These are phyloP conservation scores for Craterocephalus amniculus DNA, from an alignment of 2,797 vertebrate genomes.

Conservation along the genomic window DNA sequence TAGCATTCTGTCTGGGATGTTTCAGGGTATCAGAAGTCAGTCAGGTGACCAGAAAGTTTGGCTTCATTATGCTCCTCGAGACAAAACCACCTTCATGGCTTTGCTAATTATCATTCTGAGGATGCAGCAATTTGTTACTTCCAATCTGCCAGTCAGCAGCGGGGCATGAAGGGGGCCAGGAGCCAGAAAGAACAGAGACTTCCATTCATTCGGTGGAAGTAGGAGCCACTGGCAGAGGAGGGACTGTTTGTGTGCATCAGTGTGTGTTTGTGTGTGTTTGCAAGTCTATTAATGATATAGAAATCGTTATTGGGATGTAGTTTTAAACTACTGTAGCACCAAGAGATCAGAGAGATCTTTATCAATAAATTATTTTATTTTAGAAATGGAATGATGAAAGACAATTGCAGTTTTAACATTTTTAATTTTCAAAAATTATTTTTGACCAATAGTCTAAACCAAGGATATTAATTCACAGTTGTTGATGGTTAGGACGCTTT, in stretches of 20 bases:
- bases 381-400: neutral
- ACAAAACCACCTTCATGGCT: constrained; percentile 97
- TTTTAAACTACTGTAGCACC: constrained; percentile 9
- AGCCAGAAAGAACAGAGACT: constrained; percentile 86
- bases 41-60: constrained; percentile 88
- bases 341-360: constrained; percentile 8
- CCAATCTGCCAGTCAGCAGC: constrained; percentile 94
- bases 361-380: neutral
- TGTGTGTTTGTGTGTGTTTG: constrained; percentile 26
- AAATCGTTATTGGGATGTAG: constrained; percentile 30
- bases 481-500: no score
- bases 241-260: constrained; percentile 35
- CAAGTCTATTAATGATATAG: constrained; percentile 39
- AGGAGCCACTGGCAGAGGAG: constrained; percentile 53
- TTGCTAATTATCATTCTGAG: constrained; percentile 99
- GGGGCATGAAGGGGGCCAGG: constrained; percentile 89
- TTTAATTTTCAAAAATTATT: no score
- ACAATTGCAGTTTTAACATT: neutral
- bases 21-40: constrained; percentile 68
- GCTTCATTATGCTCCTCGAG: constrained; percentile 87
- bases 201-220: constrained; percentile 85
- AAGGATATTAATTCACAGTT: neutral
- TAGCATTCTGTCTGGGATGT: constrained; percentile 39
- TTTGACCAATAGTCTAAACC: no score
- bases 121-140: constrained; percentile 99